phyloP scores from a whole-genome alignment of 2,113 vertebrate species.

The Ranitomeya imitator region DNA sequence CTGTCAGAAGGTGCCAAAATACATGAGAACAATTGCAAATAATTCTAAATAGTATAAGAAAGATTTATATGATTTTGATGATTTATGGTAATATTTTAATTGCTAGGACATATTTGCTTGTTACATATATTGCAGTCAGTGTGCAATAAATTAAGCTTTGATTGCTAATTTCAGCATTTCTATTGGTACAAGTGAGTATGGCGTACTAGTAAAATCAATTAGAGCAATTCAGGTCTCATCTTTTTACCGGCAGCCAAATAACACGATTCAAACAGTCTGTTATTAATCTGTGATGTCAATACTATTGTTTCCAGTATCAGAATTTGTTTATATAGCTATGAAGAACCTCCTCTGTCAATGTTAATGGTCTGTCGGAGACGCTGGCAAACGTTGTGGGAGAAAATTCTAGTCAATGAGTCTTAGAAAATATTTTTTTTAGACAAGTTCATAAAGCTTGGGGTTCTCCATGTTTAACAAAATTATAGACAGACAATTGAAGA shows the following conservation, averaged over 20 bases:
- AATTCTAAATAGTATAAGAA: too few relatives aligned
- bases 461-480: not conserved
- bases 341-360: not conserved
- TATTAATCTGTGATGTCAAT: not conserved
- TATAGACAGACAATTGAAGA: too few relatives aligned
- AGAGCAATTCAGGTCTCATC: not conserved
- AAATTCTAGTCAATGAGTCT: not conserved
- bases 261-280: not conserved
- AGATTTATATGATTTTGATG: not conserved
- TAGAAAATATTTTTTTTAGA: not conserved
- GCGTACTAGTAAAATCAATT: not conserved
- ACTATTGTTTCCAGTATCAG: not conserved
- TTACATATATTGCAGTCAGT: not conserved
- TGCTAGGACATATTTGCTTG: not conserved
- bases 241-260: not conserved
- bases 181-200: not conserved
- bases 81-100: not conserved
- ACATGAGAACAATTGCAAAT: too few relatives aligned
- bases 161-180: not conserved
- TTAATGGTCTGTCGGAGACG: not conserved
- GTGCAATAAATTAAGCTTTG: not conserved
- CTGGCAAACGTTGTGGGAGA: not conserved
- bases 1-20: too few relatives aligned
- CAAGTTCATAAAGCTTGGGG: not conserved
- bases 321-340: not conserved